Base-by-base conservation (phyloP, 1,140 invertebrate genomes). In the Saccostrea glomerata region DNA sequence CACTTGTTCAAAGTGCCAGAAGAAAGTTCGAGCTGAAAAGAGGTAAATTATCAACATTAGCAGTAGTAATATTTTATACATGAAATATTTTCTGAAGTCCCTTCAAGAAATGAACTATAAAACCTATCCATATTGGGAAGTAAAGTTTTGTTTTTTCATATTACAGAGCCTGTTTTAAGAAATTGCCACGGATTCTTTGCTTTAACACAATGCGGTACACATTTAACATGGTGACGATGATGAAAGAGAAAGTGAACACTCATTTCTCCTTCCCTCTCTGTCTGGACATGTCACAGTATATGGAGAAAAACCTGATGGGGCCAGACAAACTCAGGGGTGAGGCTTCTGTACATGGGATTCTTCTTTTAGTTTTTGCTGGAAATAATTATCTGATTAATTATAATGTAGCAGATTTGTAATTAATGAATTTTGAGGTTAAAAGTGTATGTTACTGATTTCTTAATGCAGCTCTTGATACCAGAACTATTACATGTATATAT, bases 161-260 rank as follows among this genome's bases (percentile, higher is more conserved):
- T 89, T 95, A 36, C 94, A 97, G 98, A 84, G 98, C 98, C 0
- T 99, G 98, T 94, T 99, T 99, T 93, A 98, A 98, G 93, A 98
- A 98, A 92, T 94, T 99, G 15, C 98, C 98, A 0, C 97, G 97
- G 87, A 98, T 99, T 89, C 95, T 99, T 20, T 99, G 98, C 93
- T 98, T 99, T 93, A 99, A 99, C 94, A 99, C 98, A 0, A 98
- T 99, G 98, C 96, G 98, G n/a, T 99, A 99, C 91, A 98, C 98
- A 0, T 99, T 99, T 94, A 99, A 99, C 94, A 99, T 99, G 98
- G 96, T 98, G 0, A 99, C 98, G 0, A 99, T 99, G 98, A 96
- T 98, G 13, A 99, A 99, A 93, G 98, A 99, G 94, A 99, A 99
- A 94, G 98, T 99, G 0, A 99, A 99, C 94, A 99, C 98, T 0